Percentiles rank a stretch among this genome's conserved stretches.
Evolutionary conservation across 2,888 invertebrate species (phyloP).

Genomic region (Loripinus fragilis): DNA sequence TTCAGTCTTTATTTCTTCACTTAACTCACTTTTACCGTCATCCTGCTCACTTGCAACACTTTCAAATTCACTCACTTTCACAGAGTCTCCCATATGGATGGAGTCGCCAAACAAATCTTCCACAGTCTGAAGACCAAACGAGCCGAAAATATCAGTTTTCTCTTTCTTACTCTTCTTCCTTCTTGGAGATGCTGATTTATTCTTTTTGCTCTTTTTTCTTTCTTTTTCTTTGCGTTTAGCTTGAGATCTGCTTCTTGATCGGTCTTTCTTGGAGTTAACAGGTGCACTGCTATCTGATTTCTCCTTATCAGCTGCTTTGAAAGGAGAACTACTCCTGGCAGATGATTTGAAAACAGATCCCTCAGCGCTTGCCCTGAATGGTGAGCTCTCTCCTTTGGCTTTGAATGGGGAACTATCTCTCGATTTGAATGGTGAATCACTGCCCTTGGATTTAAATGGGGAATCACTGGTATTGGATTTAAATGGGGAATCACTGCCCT

Average conservation of each 20-base stretch:
- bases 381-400: conserved; percentile 23
- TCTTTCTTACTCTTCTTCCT: conserved; percentile 46
- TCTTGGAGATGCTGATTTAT: conserved; percentile 39
- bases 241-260: conserved; percentile 41
- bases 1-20: conserved; percentile 71
- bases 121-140: conserved; percentile 77
- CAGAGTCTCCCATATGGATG: conserved; percentile 48
- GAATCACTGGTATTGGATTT: conserved; percentile 30
- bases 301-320: conserved; percentile 15
- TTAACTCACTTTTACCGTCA: conserved; percentile 47
- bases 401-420: conserved; percentile 21
- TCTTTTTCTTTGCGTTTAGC: conserved; percentile 39
- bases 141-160: conserved; percentile 64
- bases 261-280: conserved; percentile 31
- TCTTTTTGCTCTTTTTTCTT: conserved; percentile 39
- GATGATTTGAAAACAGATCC: conserved; percentile 53
- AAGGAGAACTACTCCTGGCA: not conserved
- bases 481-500: conserved; percentile 39
- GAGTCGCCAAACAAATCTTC: conserved; percentile 75
- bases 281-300: conserved; percentile 24
- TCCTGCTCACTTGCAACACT: conserved; percentile 63
- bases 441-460: conserved; percentile 3
- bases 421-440: conserved; percentile 28
- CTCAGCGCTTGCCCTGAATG: conserved; percentile 43
- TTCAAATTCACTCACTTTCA: conserved; percentile 58